Percentiles rank a stretch among this genome's conserved stretches.
Conservation (phyloP, 2,888 invertebrate genomes). For the Drosophila setosimentum region DNA sequence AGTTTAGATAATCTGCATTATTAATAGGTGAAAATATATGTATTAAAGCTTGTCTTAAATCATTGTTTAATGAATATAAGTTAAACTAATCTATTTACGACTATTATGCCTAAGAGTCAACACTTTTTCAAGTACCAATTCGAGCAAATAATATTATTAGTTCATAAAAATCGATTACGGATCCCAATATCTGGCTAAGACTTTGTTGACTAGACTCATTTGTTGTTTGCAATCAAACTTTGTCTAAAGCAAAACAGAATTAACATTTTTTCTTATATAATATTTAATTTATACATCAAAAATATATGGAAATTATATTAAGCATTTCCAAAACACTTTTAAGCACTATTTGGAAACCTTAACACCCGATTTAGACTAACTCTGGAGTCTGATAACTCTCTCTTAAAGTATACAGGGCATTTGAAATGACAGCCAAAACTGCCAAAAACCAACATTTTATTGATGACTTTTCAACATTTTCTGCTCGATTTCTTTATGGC, state of each 20-base stretch:
- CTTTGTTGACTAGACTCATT: not conserved
- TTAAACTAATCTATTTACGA: fast-evolving
- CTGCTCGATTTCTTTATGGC: slow-evolving; percentile 16
- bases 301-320: not conserved
- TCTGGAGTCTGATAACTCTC: fast-evolving
- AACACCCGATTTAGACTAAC: too few species aligned
- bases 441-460: not conserved
- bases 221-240: not conserved
- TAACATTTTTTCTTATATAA: not conserved
- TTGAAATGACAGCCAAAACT: not conserved
- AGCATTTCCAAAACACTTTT: not conserved
- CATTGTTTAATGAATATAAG: not conserved
- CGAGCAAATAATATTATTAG: not conserved
- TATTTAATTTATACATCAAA: not conserved
- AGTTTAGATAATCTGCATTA: not conserved
- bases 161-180: not conserved
- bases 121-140: not conserved
- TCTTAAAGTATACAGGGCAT: not conserved
- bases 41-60: not conserved
- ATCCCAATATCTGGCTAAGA: not conserved
- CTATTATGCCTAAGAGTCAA: not conserved
- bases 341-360: not conserved
- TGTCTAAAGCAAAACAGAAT: not conserved
- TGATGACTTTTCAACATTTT: slow-evolving; percentile 11
- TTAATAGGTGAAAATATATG: not conserved